These are phyloP conservation scores for Drosophila antonietae DNA, from an alignment of 2,888 invertebrate species.

Conservation along the genomic window DNA sequence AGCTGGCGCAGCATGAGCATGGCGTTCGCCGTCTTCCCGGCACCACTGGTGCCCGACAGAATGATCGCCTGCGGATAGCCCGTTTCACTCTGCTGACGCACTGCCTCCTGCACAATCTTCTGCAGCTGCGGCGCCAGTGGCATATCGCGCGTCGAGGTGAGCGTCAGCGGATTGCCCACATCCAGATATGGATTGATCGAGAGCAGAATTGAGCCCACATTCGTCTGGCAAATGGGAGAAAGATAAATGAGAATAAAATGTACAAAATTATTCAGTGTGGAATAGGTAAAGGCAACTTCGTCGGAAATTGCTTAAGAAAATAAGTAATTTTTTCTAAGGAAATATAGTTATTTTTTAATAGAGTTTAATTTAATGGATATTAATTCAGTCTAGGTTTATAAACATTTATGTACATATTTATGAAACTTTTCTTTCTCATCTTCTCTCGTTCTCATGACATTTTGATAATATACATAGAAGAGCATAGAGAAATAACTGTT, in stretches of 20 bases:
- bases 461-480: too few relatives aligned
- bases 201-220: constrained; percentile 95
- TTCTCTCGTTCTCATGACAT: too few relatives aligned
- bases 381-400: too few relatives aligned
- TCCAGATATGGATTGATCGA: constrained; percentile 96
- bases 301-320: too few relatives aligned
- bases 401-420: too few relatives aligned
- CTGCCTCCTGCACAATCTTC: constrained; percentile 95
- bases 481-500: too few relatives aligned
- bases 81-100: constrained; percentile 96
- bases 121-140: constrained; percentile 92
- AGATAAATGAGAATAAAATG: not conserved
- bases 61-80: constrained; percentile 98
- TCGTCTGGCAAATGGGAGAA: constrained; percentile 88
- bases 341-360: too few relatives aligned
- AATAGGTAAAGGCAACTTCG: too few relatives aligned
- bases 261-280: too few relatives aligned
- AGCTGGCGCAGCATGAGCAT: constrained; percentile 95
- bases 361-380: too few relatives aligned
- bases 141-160: constrained; percentile 91
- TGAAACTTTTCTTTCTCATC: too few relatives aligned
- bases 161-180: constrained; percentile 93
- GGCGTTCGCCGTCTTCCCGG: constrained; percentile 97
- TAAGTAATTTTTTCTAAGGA: too few relatives aligned
- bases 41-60: constrained; percentile 95